Evolutionary conservation across 1,140 invertebrate genomes (phyloP).

Genomic region (Psilanteris sp.): DNA sequence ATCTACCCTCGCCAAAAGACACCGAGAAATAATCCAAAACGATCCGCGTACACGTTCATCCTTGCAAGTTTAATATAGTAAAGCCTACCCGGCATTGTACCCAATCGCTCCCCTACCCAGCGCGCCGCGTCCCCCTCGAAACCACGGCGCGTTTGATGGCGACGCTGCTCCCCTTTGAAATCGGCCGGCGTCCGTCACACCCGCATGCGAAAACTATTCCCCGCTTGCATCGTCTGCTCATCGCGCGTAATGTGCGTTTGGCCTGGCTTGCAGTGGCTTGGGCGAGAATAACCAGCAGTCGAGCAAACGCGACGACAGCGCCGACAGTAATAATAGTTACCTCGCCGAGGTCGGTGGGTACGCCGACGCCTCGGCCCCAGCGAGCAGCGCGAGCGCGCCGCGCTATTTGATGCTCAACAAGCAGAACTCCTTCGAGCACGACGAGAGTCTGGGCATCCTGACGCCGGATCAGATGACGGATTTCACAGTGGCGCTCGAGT

Average conservation of each 20-base stretch:
- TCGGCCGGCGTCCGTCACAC: background rate
- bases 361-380: constrained; percentile 71
- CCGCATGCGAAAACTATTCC: constrained; percentile 11
- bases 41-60: too few relatives aligned
- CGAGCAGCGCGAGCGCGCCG: constrained; percentile 52
- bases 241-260: constrained; percentile 30
- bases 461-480: constrained; percentile 93
- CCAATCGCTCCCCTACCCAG: too few relatives aligned
- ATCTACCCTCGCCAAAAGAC: too few relatives aligned
- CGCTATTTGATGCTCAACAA: constrained; percentile 82
- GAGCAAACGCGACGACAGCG: constrained; percentile 67
- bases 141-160: background rate
- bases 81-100: too few relatives aligned
- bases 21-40: too few relatives aligned
- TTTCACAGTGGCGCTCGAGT: constrained; percentile 82
- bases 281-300: constrained; percentile 66
- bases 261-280: constrained; percentile 62
- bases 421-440: constrained; percentile 87
- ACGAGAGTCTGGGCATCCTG: constrained; percentile 90
- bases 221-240: constrained; percentile 22
- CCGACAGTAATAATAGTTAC: constrained; percentile 65
- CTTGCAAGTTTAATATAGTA: too few relatives aligned
- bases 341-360: constrained; percentile 65
- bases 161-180: background rate
- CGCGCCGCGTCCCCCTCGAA: background rate